phyloP scores from a whole-genome alignment of 2,797 vertebrate genomes.

The Lateolabrax maculatus region DNA sequence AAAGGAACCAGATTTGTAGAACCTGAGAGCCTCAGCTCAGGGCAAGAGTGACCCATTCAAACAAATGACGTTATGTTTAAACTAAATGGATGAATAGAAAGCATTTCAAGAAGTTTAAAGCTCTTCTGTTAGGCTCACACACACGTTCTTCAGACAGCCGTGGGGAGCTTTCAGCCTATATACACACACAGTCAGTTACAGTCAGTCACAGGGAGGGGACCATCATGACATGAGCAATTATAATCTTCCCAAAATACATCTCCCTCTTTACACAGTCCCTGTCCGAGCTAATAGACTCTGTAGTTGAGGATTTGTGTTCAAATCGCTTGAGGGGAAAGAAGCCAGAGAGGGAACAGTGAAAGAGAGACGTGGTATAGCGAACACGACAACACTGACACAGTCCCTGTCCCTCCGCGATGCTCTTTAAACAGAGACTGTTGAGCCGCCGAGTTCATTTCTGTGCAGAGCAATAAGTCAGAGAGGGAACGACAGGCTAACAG shows the following conservation, averaged over 20 bases:
- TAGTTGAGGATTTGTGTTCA: constrained; percentile 57
- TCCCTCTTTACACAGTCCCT: constrained; percentile 56
- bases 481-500: background rate
- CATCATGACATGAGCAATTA: constrained; percentile 74
- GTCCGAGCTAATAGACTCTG: constrained; percentile 63
- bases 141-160: constrained; percentile 11
- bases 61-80: background rate
- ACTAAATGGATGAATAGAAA: constrained; percentile 1
- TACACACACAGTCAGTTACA: constrained; percentile 41
- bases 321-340: constrained; percentile 47
- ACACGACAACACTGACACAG: background rate
- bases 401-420: background rate
- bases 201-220: constrained; percentile 58
- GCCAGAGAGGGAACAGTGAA: constrained; percentile 7
- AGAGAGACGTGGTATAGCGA: constrained; percentile 15
- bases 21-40: constrained; percentile 1
- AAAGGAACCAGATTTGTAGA: background rate
- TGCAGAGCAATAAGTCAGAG: background rate
- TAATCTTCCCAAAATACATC: constrained; percentile 75
- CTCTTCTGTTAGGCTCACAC: constrained; percentile 9
- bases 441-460: constrained; percentile 2
- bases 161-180: constrained; percentile 29
- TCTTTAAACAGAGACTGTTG: constrained; percentile 10
- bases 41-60: background rate
- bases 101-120: constrained; percentile 18